Evolutionary conservation across 2,888 invertebrate genomes (phyloP).

Genomic region (Alentia gelatinosa): DNA sequence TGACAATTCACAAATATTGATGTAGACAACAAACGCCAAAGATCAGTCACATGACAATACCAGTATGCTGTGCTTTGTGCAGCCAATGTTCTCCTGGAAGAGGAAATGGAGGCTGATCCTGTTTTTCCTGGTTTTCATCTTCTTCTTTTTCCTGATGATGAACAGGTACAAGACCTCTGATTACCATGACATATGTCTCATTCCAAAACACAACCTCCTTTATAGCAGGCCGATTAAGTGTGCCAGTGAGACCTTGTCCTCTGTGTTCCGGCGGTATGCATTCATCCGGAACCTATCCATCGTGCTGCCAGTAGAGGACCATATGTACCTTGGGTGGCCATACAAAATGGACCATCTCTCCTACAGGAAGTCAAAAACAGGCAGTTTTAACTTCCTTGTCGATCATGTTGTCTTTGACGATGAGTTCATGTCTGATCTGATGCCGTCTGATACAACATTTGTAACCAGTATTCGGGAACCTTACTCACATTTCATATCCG

Average conservation of each 20-base stretch:
- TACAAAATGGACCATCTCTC: conserved; percentile 70
- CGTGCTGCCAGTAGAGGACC: conserved; percentile 71
- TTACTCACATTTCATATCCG: conserved; percentile 74
- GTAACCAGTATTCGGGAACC: conserved; percentile 77
- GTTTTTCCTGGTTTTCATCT: neutral
- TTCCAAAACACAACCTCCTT: conserved; percentile 69
- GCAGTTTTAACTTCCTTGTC: conserved; percentile 72
- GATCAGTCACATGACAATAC: no score
- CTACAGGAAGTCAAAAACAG: conserved; percentile 69
- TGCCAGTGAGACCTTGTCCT: conserved; percentile 76
- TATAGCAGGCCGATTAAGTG: conserved; percentile 79
- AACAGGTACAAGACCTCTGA: neutral
- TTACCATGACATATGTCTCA: neutral
- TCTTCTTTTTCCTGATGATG: neutral
- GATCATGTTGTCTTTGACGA: conserved; percentile 77
- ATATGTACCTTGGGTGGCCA: conserved; percentile 78
- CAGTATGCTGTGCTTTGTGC: no score
- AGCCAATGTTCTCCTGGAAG: no score
- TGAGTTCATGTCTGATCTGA: conserved; percentile 69
- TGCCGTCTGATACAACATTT: conserved; percentile 72
- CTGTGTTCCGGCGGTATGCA: conserved; percentile 75
- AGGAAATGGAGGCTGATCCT: neutral
- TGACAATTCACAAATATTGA: no score
- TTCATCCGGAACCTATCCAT: conserved; percentile 72
- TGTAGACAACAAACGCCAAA: no score